phyloP scores from a whole-genome alignment of 2,888 invertebrate species.

The Xestia sexstrigata region DNA sequence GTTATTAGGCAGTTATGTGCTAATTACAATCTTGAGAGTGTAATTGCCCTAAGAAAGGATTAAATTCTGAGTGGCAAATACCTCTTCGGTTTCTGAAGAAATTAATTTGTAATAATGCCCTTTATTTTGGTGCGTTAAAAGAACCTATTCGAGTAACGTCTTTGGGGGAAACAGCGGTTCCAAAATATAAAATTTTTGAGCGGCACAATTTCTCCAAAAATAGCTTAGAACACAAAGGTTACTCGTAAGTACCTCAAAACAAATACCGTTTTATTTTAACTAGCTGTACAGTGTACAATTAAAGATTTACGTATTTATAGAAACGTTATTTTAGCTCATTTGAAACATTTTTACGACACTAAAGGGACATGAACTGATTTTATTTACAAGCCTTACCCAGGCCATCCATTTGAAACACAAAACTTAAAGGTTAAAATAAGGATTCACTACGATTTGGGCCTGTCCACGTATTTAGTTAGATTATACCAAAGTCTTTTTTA shows the following conservation, averaged over 20 bases:
- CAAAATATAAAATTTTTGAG: not conserved
- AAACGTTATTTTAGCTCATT: conserved; percentile 14
- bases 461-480: not conserved
- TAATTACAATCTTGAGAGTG: conserved; percentile 58
- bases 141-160: not conserved
- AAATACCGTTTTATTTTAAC: not conserved
- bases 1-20: conserved; percentile 48
- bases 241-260: not conserved
- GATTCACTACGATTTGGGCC: not conserved
- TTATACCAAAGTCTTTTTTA: too few species aligned
- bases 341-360: conserved; percentile 1
- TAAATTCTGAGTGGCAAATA: conserved; percentile 19
- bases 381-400: not conserved
- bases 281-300: not conserved
- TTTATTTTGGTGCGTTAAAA: not conserved
- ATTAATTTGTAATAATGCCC: not conserved
- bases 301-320: not conserved
- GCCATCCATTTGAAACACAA: conserved; percentile 9
- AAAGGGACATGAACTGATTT: conserved; percentile 6
- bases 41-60: conserved; percentile 41
- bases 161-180: not conserved
- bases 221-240: not conserved
- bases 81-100: conserved; percentile 6
- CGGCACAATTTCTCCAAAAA: not conserved
- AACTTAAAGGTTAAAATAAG: not conserved